These are phyloP conservation scores for Slavum lentiscoides DNA, from an alignment of 2,888 invertebrate genomes.

Conservation along the genomic window DNA sequence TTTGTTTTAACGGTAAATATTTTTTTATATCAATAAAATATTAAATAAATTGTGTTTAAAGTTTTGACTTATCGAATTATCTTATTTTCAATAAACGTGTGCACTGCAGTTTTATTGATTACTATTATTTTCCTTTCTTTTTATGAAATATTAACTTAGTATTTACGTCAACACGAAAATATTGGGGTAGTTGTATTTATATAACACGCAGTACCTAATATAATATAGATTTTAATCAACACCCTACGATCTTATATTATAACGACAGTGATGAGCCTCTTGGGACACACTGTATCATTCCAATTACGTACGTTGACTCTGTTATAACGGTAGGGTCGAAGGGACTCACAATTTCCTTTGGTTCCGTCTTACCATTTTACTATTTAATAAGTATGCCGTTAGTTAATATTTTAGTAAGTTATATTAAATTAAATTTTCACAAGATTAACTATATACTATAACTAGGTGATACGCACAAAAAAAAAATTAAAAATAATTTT, in stretches of 20 bases:
- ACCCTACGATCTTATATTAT: not conserved
- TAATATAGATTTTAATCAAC: constrained; percentile 28
- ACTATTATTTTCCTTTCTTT: too few relatives aligned
- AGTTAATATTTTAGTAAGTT: not conserved
- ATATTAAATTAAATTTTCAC: not conserved
- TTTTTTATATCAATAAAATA: too few relatives aligned
- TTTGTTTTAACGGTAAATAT: not conserved
- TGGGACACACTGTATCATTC: constrained; percentile 7
- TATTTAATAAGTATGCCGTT: not conserved
- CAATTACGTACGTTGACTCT: constrained; percentile 6
- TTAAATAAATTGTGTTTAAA: too few relatives aligned
- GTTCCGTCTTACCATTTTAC: constrained; percentile 1
- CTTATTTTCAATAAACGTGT: too few relatives aligned
- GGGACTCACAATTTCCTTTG: not conserved
- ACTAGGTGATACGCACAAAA: too few relatives aligned
- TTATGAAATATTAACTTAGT: too few relatives aligned
- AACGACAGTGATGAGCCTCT: constrained; percentile 21
- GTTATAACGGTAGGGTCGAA: not conserved
- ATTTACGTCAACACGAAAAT: not conserved
- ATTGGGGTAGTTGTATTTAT: not conserved
- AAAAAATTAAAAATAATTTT: too few relatives aligned
- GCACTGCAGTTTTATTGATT: too few relatives aligned
- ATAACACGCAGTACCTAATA: not conserved
- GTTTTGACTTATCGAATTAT: too few relatives aligned
- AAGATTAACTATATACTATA: too few relatives aligned